phyloP scores from a whole-genome alignment of 2,113 vertebrate species.

The Promerops cafer region DNA sequence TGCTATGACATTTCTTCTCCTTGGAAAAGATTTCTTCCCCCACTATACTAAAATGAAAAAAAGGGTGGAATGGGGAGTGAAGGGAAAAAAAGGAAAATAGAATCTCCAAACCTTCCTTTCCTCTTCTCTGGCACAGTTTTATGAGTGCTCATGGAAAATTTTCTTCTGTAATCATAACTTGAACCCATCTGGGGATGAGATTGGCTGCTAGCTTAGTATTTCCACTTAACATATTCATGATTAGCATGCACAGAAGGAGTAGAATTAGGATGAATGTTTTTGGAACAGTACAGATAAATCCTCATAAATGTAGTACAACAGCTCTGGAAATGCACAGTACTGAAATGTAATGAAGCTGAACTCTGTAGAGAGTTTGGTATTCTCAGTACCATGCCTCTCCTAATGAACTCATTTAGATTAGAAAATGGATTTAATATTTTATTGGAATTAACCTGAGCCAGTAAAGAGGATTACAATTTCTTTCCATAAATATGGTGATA shows the following conservation, averaged over 20 bases:
- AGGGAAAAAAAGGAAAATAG: accelerated
- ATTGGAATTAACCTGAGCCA: slow-evolving; percentile 84
- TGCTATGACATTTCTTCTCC: not conserved
- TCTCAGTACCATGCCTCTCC: slow-evolving; percentile 77
- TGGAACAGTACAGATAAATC: slow-evolving; percentile 81
- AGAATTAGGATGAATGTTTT: slow-evolving; percentile 84
- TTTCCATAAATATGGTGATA: slow-evolving; percentile 80
- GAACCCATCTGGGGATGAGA: slow-evolving; percentile 76
- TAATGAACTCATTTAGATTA: slow-evolving; percentile 88
- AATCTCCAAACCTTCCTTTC: slow-evolving; percentile 55
- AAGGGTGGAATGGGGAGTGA: accelerated
- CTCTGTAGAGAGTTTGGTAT: slow-evolving; percentile 79
- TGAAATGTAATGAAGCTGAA: slow-evolving; percentile 81
- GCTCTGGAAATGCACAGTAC: slow-evolving; percentile 75
- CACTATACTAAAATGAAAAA: not conserved
- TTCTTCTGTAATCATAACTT: slow-evolving; percentile 80
- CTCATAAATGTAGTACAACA: slow-evolving; percentile 84
- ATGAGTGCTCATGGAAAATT: slow-evolving; percentile 75
- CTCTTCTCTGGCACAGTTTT: slow-evolving; percentile 56
- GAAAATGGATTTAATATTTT: slow-evolving; percentile 88
- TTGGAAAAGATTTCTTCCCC: not conserved
- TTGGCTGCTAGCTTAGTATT: slow-evolving; percentile 76
- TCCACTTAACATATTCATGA: slow-evolving; percentile 79
- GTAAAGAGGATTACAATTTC: slow-evolving; percentile 84
- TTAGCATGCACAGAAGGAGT: slow-evolving; percentile 78